These are phyloP conservation scores for Leucophenga maculata DNA, from an alignment of 2,888 invertebrate species.

Conservation along the genomic window DNA sequence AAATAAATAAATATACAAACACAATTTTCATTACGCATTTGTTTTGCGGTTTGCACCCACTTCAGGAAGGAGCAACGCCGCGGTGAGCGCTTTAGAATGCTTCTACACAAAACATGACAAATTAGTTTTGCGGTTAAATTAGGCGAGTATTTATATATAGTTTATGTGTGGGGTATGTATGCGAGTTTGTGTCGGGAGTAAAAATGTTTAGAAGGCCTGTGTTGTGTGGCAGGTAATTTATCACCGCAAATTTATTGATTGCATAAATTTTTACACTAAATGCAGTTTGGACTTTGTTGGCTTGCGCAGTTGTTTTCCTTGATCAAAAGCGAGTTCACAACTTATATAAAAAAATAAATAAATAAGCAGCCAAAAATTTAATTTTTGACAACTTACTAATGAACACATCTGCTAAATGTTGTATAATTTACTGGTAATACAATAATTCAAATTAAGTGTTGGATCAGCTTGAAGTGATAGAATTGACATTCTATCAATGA, in stretches of 20 bases:
- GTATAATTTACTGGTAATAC: too few relatives aligned
- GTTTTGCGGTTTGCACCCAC: neutral
- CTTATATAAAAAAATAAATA: too few relatives aligned
- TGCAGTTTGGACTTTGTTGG: neutral
- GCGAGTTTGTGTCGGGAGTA: too few relatives aligned
- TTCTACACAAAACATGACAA: slow-evolving; percentile 54
- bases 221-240: slow-evolving; percentile 55
- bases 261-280: slow-evolving; percentile 11
- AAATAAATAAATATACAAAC: neutral
- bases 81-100: slow-evolving; percentile 21
- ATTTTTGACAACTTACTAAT: too few relatives aligned
- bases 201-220: too few relatives aligned
- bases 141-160: slow-evolving; percentile 56
- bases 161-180: slow-evolving; percentile 32
- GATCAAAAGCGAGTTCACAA: too few relatives aligned
- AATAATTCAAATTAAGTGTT: too few relatives aligned
- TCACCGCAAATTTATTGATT: slow-evolving; percentile 63
- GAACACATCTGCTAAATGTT: too few relatives aligned
- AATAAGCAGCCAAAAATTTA: neutral
- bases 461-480: too few relatives aligned
- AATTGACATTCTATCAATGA: too few relatives aligned
- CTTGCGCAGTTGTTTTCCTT: too few relatives aligned
- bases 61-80: neutral
- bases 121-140: slow-evolving; percentile 59
- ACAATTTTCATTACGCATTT: slow-evolving; percentile 5